Conservation (phyloP, 2,797 vertebrate genomes). For the Cyprinella venusta region DNA sequence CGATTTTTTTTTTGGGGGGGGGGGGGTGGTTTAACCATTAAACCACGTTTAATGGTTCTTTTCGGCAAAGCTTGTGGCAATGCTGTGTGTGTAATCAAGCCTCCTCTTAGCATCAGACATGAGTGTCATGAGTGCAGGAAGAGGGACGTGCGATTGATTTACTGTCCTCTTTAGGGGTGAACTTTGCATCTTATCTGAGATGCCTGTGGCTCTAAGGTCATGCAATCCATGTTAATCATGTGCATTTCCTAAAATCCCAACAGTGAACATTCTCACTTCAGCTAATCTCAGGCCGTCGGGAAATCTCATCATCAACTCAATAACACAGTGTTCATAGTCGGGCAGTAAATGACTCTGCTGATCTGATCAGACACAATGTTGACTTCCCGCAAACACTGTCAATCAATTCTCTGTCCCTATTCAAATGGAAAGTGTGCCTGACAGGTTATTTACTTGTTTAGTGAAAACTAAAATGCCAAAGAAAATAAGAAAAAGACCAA, state of each 20-base stretch:
- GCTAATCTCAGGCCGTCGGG: constrained; percentile 22
- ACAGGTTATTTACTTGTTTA: constrained; percentile 10
- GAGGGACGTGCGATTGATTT: constrained; percentile 52
- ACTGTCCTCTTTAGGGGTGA: constrained; percentile 44
- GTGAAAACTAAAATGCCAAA: constrained; percentile 9
- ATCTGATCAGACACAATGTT: constrained; percentile 15
- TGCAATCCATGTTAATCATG: constrained; percentile 51
- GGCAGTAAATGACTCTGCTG: constrained; percentile 7
- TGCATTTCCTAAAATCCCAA: constrained; percentile 35
- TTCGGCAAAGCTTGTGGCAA: not conserved
- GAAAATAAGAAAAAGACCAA: not conserved
- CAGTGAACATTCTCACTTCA: constrained; percentile 42
- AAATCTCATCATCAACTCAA: constrained; percentile 45
- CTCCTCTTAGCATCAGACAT: constrained; percentile 26
- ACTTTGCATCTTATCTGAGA: constrained; percentile 48
- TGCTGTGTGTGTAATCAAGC: constrained; percentile 24
- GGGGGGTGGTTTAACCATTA: too few relatives aligned
- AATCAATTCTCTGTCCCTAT: constrained; percentile 18
- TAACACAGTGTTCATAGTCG: constrained; percentile 19
- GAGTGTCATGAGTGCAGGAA: constrained; percentile 31
- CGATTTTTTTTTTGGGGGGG: too few relatives aligned
- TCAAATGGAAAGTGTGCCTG: constrained; percentile 6
- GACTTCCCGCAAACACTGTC: constrained; percentile 24
- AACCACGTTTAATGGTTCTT: not conserved
- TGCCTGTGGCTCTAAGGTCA: constrained; percentile 39